Conservation (phyloP, 2,797 vertebrate genomes). For the Toxotes lorentzi region DNA sequence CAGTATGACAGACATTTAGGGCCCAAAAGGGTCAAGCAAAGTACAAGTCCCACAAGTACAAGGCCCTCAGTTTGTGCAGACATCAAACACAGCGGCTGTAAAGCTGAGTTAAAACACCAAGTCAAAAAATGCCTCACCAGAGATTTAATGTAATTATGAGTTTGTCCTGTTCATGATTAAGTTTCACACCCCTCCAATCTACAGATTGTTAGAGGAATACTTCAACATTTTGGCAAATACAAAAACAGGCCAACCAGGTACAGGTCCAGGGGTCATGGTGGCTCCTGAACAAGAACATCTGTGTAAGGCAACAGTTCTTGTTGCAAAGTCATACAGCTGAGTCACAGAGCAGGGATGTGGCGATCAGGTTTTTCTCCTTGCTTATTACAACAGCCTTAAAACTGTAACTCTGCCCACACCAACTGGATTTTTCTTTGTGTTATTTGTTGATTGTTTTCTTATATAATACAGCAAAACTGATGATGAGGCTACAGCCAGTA, state of each 20-base stretch:
- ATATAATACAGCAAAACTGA: too few relatives aligned
- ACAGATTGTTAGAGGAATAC: not conserved
- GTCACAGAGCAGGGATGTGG: not conserved
- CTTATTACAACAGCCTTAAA: too few relatives aligned
- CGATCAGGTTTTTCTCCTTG: too few relatives aligned
- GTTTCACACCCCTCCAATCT: not conserved
- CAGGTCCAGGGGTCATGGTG: too few relatives aligned
- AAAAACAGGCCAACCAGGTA: not conserved
- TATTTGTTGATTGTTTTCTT: too few relatives aligned
- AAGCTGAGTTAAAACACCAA: not conserved
- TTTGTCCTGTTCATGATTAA: conserved; percentile 15
- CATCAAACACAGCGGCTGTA: conserved; percentile 19
- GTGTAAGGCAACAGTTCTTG: not conserved
- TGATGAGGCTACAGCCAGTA: not conserved
- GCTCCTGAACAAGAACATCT: not conserved
- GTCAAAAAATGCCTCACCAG: not conserved
- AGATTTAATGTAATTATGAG: not conserved
- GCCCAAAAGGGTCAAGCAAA: conserved; percentile 38
- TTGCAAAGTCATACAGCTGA: not conserved
- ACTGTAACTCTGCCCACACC: too few relatives aligned
- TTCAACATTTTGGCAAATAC: not conserved
- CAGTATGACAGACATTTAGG: conserved; percentile 28
- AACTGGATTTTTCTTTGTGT: too few relatives aligned
- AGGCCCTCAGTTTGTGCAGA: conserved; percentile 5
- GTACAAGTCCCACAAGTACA: conserved; percentile 30